These are phyloP conservation scores for Perccottus glenii DNA, from an alignment of 2,113 vertebrate species.

Conservation along the genomic window DNA sequence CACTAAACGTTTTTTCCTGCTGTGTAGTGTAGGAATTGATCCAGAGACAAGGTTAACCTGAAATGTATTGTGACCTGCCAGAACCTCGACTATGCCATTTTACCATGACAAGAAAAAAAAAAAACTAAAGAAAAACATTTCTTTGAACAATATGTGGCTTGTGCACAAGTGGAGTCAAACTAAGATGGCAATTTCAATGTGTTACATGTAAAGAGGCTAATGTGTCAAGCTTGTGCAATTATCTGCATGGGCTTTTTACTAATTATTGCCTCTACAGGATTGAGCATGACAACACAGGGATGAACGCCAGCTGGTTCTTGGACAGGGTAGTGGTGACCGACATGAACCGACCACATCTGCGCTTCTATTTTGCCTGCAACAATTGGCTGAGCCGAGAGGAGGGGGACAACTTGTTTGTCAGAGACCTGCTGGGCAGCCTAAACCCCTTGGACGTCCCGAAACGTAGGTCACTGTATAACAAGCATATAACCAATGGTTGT, in stretches of 20 bases:
- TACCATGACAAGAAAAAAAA: too few species aligned
- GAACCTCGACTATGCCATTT: too few species aligned
- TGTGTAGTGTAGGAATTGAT: too few species aligned
- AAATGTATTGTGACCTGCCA: too few species aligned
- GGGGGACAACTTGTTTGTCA: conserved; percentile 88
- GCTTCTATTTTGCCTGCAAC: conserved; percentile 93
- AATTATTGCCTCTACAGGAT: conserved; percentile 79
- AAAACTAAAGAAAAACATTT: too few species aligned
- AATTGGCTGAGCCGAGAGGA: conserved; percentile 96
- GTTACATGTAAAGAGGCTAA: neutral
- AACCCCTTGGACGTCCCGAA: conserved; percentile 94
- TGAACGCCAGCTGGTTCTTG: conserved; percentile 93
- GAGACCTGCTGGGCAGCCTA: conserved; percentile 91
- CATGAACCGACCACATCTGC: conserved; percentile 93
- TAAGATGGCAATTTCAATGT: too few species aligned
- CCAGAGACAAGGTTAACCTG: too few species aligned
- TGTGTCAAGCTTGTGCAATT: conserved; percentile 11
- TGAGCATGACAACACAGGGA: conserved; percentile 95
- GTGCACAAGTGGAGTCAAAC: too few species aligned
- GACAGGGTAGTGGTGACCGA: conserved; percentile 92
- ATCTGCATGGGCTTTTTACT: conserved; percentile 11
- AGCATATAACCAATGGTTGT: neutral
- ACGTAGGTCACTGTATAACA: conserved; percentile 79
- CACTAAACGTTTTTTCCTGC: too few species aligned
- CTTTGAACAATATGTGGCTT: too few species aligned